phyloP scores from a whole-genome alignment of 92 coral and sea anemone species.

The Plumapathes pennacea region DNA sequence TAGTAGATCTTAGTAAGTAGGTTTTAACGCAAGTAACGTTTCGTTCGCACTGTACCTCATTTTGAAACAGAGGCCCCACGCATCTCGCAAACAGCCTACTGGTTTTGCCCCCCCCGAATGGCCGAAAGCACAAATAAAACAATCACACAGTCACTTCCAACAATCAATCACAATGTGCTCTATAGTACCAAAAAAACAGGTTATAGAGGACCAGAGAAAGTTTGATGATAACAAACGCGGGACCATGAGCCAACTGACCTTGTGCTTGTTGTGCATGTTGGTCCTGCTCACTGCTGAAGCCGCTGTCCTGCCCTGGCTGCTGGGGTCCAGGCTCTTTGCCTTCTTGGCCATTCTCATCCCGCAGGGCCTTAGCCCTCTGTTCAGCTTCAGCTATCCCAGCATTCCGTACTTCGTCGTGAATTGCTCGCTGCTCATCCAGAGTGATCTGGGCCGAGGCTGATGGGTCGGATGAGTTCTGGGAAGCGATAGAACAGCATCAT shows the following conservation, averaged over 20 bases:
- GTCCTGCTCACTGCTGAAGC: slow-evolving; percentile 84
- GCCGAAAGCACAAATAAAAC: no score
- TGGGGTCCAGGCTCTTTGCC: slow-evolving; percentile 21
- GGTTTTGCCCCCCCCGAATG: no score
- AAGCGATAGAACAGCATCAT: no score
- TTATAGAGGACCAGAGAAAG: no score
- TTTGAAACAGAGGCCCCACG: no score
- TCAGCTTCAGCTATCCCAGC: slow-evolving; percentile 50
- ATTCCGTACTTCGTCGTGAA: slow-evolving; percentile 66
- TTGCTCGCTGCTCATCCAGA: slow-evolving; percentile 69
- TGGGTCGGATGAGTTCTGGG: slow-evolving; percentile 30
- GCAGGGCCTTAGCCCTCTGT: slow-evolving; percentile 52
- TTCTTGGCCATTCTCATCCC: slow-evolving; percentile 48
- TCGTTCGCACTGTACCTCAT: no score
- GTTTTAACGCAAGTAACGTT: no score
- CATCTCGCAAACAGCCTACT: no score
- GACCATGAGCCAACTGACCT: slow-evolving; percentile 12
- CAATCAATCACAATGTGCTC: no score
- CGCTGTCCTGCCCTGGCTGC: slow-evolving; percentile 75
- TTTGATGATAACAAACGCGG: background rate
- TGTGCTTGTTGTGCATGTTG: slow-evolving; percentile 67
- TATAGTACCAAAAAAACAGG: no score
- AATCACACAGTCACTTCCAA: no score
- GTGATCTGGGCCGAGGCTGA: slow-evolving; percentile 41
- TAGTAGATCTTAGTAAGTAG: no score